Conservation (phyloP, 2,113 vertebrate genomes). For the Sprattus sprattus region DNA sequence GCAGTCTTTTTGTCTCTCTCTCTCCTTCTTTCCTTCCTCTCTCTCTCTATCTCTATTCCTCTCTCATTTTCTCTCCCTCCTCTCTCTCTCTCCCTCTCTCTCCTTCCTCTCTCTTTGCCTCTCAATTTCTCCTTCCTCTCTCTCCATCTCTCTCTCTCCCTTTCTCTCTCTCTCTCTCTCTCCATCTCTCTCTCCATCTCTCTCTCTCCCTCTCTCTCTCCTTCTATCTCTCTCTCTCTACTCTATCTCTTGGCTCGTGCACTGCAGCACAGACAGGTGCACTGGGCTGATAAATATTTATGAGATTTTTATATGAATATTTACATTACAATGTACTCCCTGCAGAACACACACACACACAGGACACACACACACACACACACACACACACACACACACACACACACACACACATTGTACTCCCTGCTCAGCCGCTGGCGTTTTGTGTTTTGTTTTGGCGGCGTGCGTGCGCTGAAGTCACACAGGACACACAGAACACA, state of each 20-base stretch:
- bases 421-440: neutral
- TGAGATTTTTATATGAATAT: conserved; percentile 4
- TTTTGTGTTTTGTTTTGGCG: neutral
- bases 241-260: neutral
- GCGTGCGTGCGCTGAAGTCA: neutral
- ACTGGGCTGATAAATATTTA: neutral
- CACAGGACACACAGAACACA: too few relatives aligned
- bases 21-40: neutral
- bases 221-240: neutral
- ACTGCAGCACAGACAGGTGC: neutral
- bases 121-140: neutral
- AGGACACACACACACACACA: too few relatives aligned
- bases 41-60: neutral
- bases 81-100: neutral
- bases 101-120: neutral
- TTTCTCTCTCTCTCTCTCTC: neutral
- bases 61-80: neutral
- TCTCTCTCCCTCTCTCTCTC: too few relatives aligned
- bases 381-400: too few relatives aligned
- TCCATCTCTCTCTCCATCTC: neutral
- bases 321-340: conserved; percentile 8
- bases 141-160: neutral
- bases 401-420: too few relatives aligned
- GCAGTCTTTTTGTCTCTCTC: neutral
- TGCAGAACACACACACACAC: too few relatives aligned